Evolutionary conservation across 2,113 vertebrate species (phyloP).

Genomic region (Heterocephalus glaber): DNA sequence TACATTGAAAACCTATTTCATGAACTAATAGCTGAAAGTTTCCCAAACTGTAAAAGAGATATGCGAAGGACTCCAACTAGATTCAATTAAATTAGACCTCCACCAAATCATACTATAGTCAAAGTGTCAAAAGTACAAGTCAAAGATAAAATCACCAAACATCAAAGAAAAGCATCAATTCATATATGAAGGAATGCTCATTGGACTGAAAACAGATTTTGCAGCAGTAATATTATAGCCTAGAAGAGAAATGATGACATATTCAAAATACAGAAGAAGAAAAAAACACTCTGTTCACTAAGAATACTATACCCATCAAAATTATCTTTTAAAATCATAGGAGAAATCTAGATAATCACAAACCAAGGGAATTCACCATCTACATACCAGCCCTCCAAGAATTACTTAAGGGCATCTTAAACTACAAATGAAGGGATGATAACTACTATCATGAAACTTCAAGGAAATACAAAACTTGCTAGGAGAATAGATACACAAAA

Average conservation of each 20-base stretch:
- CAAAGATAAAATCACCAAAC: neutral
- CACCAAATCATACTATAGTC: neutral
- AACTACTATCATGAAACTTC: neutral
- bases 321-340: neutral
- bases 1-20: neutral
- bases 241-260: neutral
- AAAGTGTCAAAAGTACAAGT: neutral
- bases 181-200: neutral
- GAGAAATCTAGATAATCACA: neutral
- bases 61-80: neutral
- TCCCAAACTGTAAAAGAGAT: neutral
- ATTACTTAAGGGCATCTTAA: neutral
- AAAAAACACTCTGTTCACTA: neutral
- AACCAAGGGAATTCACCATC: neutral
- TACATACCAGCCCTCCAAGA: neutral
- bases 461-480: neutral
- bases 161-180: neutral
- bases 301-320: neutral
- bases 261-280: neutral
- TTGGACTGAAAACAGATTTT: neutral
- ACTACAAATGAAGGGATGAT: neutral
- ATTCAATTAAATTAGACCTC: neutral
- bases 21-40: neutral
- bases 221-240: neutral
- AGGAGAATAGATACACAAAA: neutral